Percentiles rank a stretch among this genome's conserved stretches.
Conservation (phyloP, 2,888 invertebrate genomes). For the Sussaba pulchella region DNA sequence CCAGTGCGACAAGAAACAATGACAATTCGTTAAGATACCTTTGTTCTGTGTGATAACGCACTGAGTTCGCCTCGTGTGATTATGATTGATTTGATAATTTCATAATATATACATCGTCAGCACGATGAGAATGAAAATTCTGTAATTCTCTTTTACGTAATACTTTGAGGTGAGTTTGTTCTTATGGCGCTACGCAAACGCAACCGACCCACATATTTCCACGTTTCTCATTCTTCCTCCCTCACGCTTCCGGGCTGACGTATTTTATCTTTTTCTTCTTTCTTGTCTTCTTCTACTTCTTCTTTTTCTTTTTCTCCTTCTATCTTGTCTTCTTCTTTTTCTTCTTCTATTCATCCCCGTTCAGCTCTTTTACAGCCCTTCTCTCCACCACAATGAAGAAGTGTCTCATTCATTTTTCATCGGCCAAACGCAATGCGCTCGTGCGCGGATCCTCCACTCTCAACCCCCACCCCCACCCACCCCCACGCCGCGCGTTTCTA, state of each 20-base stretch:
- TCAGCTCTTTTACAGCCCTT: conserved; percentile 25
- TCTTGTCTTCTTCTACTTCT: neutral
- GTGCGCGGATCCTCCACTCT: too few relatives aligned
- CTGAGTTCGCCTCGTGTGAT: conserved; percentile 1
- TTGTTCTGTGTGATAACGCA: neutral
- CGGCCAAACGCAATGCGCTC: conserved; percentile 33
- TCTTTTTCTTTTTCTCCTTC: too few relatives aligned
- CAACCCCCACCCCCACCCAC: too few relatives aligned
- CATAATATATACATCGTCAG: conserved; percentile 12
- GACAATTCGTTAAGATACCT: neutral
- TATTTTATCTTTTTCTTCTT: neutral
- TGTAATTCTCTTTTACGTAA: conserved; percentile 22
- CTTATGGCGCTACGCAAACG: conserved; percentile 2
- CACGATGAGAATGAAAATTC: conserved; percentile 11
- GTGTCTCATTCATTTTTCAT: conserved; percentile 59
- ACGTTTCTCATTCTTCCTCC: conserved; percentile 24
- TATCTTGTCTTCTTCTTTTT: neutral
- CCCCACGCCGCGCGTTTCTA: too few relatives aligned
- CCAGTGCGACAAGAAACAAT: neutral
- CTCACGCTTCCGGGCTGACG: neutral
- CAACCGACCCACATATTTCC: conserved; percentile 48
- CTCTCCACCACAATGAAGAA: conserved; percentile 46
- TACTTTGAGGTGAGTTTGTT: conserved; percentile 27
- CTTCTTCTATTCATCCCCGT: neutral
- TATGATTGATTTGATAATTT: conserved; percentile 17